phyloP scores from a whole-genome alignment of 2,113 vertebrate genomes.

The Pelmatolapia mariae region DNA sequence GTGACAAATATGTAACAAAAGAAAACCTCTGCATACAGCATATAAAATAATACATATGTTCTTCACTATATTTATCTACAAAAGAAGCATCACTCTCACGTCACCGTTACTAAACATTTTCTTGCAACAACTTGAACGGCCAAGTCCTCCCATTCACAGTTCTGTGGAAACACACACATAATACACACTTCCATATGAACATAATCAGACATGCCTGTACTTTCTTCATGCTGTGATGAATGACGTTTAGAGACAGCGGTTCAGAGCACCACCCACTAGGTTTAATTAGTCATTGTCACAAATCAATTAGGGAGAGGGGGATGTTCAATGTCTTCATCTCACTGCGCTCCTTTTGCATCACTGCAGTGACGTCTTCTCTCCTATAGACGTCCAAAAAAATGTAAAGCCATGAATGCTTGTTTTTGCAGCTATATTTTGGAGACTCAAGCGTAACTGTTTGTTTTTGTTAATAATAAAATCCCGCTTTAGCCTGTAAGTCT shows the following conservation, averaged over 20 bases:
- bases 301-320: slow-evolving; percentile 47
- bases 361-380: background rate
- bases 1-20: background rate
- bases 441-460: background rate
- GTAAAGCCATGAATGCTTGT: background rate
- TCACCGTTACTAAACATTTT: background rate
- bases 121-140: background rate
- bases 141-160: background rate
- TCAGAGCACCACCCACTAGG: slow-evolving; percentile 43
- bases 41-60: background rate
- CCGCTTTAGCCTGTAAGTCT: background rate
- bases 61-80: background rate
- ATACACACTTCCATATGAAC: background rate
- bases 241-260: slow-evolving; percentile 40
- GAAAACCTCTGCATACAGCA: background rate
- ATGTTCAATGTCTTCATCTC: slow-evolving; percentile 30
- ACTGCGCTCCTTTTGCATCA: background rate
- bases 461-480: background rate
- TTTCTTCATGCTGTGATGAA: slow-evolving; percentile 50
- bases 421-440: background rate
- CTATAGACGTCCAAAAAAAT: background rate
- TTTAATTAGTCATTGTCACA: slow-evolving; percentile 66
- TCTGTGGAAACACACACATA: background rate
- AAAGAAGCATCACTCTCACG: background rate
- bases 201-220: slow-evolving; percentile 37